These are phyloP conservation scores for Cacatua alba DNA, from an alignment of 2,113 vertebrate genomes.

Conservation along the genomic window DNA sequence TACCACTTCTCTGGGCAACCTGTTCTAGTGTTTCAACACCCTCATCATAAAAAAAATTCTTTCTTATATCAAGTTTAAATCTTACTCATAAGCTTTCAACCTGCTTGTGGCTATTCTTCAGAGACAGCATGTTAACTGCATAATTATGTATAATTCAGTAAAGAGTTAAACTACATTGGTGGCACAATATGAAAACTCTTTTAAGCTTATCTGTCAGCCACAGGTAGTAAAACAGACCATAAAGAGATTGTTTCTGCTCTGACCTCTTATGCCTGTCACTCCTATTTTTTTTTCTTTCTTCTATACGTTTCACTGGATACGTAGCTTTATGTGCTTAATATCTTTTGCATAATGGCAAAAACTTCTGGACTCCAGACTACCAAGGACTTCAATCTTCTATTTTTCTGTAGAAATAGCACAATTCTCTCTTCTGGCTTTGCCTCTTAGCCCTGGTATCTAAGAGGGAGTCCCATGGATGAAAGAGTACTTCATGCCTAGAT, in stretches of 20 bases:
- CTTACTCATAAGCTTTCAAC: not conserved
- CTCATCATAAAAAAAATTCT: not conserved
- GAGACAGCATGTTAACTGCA: not conserved
- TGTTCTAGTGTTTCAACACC: not conserved
- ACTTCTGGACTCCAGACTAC: not conserved
- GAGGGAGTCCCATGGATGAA: not conserved
- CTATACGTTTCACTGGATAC: not conserved
- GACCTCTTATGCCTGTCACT: not conserved
- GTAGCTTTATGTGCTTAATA: not conserved
- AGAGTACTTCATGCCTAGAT: not conserved
- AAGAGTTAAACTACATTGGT: not conserved
- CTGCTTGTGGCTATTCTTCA: not conserved
- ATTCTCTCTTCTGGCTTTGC: not conserved
- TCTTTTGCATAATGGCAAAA: not conserved
- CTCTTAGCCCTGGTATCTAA: not conserved
- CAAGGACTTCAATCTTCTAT: not conserved
- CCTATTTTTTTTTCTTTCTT: not conserved
- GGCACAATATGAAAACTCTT: not conserved
- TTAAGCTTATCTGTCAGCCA: not conserved
- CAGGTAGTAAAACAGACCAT: not conserved
- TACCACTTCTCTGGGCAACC: not conserved
- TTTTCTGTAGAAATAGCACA: not conserved
- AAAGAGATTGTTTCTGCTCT: not conserved
- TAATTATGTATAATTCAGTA: not conserved
- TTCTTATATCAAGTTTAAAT: not conserved